These are phyloP conservation scores for Drosophila barbarae DNA, from an alignment of 2,888 invertebrate genomes.

Conservation along the genomic window DNA sequence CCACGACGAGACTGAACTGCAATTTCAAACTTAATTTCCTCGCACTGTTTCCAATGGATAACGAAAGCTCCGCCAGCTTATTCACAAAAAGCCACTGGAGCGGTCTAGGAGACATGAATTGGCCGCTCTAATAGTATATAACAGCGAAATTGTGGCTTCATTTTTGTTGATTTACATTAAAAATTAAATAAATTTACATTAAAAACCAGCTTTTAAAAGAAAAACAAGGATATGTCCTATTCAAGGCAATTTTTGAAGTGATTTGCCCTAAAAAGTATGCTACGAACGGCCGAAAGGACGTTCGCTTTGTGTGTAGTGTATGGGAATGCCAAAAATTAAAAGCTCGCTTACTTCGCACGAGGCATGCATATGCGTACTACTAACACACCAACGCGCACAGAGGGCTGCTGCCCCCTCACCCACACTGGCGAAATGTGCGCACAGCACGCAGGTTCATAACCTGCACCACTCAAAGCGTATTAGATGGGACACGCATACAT, in stretches of 20 bases:
- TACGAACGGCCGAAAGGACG: constrained; percentile 16
- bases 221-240: not conserved
- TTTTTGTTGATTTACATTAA: not conserved
- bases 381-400: constrained; percentile 49
- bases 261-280: constrained; percentile 39
- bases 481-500: constrained; percentile 61
- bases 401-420: constrained; percentile 44
- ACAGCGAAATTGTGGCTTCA: not conserved
- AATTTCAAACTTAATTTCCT: constrained; percentile 75
- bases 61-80: constrained; percentile 69
- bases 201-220: not conserved
- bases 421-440: constrained; percentile 62
- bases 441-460: constrained; percentile 76
- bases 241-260: not conserved
- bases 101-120: constrained; percentile 39
- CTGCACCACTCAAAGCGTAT: constrained; percentile 73
- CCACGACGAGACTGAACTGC: constrained; percentile 80
- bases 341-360: constrained; percentile 62
- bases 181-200: too few relatives aligned
- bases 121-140: constrained; percentile 27
- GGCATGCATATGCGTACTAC: constrained; percentile 62
- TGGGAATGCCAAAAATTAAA: constrained; percentile 72
- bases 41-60: constrained; percentile 75
- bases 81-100: constrained; percentile 41
- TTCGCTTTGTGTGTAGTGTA: constrained; percentile 52